Evolutionary conservation across 1,140 invertebrate genomes (phyloP).

Genomic region (Drosophila simulans): DNA sequence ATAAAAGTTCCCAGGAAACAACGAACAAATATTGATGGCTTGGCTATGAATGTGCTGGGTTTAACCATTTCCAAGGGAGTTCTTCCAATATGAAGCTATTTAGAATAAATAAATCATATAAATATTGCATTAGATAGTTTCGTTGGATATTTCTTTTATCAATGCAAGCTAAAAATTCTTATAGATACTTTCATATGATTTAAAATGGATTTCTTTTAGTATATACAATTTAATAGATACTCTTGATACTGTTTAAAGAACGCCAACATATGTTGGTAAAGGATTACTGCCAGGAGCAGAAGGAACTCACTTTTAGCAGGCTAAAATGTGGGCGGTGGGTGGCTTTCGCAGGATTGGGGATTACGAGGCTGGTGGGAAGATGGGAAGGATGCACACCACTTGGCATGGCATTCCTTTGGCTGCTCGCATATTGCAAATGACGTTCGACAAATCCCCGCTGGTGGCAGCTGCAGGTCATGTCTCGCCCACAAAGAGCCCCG

Average conservation of each 20-base stretch:
- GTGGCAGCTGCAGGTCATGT: constrained; percentile 36
- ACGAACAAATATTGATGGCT: neutral
- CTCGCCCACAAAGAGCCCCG: no score
- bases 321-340: neutral
- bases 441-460: constrained; percentile 57
- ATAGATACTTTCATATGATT: no score
- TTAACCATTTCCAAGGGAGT: neutral
- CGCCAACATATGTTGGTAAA: no score
- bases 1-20: neutral
- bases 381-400: neutral
- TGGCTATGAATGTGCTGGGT: neutral
- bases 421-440: constrained; percentile 59
- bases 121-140: no score
- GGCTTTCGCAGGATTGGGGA: neutral
- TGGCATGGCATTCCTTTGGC: constrained; percentile 27
- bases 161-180: no score
- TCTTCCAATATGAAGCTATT: no score
- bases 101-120: neutral
- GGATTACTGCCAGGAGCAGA: neutral
- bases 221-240: no score
- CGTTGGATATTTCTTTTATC: no score
- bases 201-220: no score
- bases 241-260: no score
- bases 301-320: neutral
- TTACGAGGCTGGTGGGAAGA: neutral